phyloP scores from a whole-genome alignment of 2,888 invertebrate species.

The Agapostemon virescens region DNA sequence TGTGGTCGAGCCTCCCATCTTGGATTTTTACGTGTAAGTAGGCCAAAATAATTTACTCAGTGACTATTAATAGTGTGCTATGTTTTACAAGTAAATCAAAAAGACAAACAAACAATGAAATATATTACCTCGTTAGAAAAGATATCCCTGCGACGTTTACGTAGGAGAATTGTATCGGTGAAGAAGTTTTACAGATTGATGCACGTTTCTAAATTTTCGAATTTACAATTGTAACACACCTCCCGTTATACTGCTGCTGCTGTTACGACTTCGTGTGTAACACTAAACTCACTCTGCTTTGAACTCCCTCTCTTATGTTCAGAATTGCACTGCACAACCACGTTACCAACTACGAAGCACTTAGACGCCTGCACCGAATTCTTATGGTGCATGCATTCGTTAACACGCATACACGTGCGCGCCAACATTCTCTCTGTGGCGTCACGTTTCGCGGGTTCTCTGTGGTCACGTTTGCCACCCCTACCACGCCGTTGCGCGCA shows the following conservation, averaged over 20 bases:
- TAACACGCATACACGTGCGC: not conserved
- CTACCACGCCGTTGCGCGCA: not conserved
- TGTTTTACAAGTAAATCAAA: not conserved
- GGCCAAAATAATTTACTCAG: conserved; percentile 55
- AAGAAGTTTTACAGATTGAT: conserved; percentile 2
- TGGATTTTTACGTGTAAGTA: conserved; percentile 53
- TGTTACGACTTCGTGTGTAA: conserved; percentile 19
- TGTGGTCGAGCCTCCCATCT: conserved; percentile 55
- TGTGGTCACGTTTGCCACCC: not conserved
- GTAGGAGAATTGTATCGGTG: not conserved
- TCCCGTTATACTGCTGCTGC: conserved; percentile 28
- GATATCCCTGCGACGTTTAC: not conserved
- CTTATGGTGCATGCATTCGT: not conserved
- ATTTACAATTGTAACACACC: conserved; percentile 17
- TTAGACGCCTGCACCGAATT: not conserved
- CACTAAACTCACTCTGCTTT: conserved; percentile 27
- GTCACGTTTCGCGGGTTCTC: not conserved
- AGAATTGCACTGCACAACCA: conserved; percentile 22
- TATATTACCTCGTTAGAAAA: conserved; percentile 20
- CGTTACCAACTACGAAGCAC: conserved; percentile 37
- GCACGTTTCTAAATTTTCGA: conserved; percentile 12
- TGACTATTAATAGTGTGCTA: conserved; percentile 43
- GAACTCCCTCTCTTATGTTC: conserved; percentile 31
- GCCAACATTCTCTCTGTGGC: not conserved
- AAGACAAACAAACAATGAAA: not conserved